phyloP scores from a whole-genome alignment of 1,140 invertebrate species.

The Chrysopa pallens region DNA sequence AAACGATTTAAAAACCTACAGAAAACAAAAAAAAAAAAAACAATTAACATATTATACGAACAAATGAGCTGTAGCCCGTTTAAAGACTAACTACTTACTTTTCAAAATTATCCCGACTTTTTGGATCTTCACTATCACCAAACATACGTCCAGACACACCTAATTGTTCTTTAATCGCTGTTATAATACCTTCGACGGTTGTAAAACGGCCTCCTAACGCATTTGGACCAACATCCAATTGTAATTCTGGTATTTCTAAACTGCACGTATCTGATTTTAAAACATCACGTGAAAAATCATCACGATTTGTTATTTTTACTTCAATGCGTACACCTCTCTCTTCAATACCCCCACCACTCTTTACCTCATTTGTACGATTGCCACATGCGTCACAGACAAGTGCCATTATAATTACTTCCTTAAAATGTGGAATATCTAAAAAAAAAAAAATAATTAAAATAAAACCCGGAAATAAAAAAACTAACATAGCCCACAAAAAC shows the following conservation, averaged over 20 bases:
- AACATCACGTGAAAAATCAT: conserved; percentile 83
- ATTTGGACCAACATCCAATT: conserved; percentile 66
- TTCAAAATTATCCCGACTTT: conserved; percentile 32
- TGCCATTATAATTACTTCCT: conserved; percentile 96
- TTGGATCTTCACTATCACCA: conserved; percentile 49
- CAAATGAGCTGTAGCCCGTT: background rate
- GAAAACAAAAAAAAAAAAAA: conserved; percentile 3
- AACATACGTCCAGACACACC: conserved; percentile 34
- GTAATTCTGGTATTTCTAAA: conserved; percentile 76
- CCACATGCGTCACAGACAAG: conserved; percentile 84
- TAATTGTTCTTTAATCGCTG: conserved; percentile 50
- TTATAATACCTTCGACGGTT: conserved; percentile 76
- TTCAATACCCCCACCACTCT: conserved; percentile 83
- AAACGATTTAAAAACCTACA: conserved; percentile 46
- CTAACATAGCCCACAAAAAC: background rate
- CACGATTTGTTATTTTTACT: conserved; percentile 46
- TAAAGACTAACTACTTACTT: conserved; percentile 4
- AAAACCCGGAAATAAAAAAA: conserved; percentile 4
- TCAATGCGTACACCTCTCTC: conserved; percentile 61
- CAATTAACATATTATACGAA: background rate
- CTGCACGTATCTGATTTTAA: conserved; percentile 90
- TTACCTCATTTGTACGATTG: conserved; percentile 84
- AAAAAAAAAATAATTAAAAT: conserved; percentile 12
- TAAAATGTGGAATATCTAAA: conserved; percentile 86
- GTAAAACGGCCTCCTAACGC: conserved; percentile 88